Base-by-base conservation (phyloP, 1,140 invertebrate species). In the Pectinophora gossypiella region DNA sequence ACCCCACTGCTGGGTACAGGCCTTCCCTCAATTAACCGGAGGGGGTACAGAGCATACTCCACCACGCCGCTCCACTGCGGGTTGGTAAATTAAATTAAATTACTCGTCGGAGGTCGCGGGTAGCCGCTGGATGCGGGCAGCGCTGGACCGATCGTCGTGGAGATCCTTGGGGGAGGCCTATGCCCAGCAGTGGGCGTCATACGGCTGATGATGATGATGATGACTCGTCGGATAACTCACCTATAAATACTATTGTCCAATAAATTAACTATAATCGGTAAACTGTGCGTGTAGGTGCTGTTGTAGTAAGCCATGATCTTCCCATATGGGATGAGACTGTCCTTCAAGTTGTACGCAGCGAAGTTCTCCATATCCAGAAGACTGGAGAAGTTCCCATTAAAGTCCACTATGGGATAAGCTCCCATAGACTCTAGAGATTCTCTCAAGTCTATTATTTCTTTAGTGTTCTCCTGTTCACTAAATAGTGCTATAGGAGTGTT, bases 231-330 rank as follows among this genome's bases (percentile, higher is more conserved):
- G n/a, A n/a, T n/a, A 23, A 53, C 72, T 76, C 73, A 93, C 92
- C 89, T 92, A 73, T 94, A 90, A 51, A 94, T 86, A 21, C 89
- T 89, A 76, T 95, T 95, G 49, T 91, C 93, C 49, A 96, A 84
- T 20, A 94, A 72, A 75, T 95, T 95, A 20, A 96, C 85, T 12
- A 94, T 83, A 45, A 95, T 91, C 1, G 95, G 95, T 54, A 96
- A 85, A 27, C 93, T 92, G 84, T 96, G 95, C 36, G 93, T 90
- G 66, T 91, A 92, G 0, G 94, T 94, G 66, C 94, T 94, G 69
- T 96, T 96, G 84, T 95, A 95, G 48, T 93, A 87, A 21, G 92
- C 81, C 56, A 93, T 88, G 20, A 92, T 87, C 46, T 86, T 85
- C 23, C 87, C 84, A 36, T 88, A 85, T 0, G 85, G 70, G 19